Evolutionary conservation across 2,888 invertebrate species (phyloP).

Genomic region (Athalia rosae): DNA sequence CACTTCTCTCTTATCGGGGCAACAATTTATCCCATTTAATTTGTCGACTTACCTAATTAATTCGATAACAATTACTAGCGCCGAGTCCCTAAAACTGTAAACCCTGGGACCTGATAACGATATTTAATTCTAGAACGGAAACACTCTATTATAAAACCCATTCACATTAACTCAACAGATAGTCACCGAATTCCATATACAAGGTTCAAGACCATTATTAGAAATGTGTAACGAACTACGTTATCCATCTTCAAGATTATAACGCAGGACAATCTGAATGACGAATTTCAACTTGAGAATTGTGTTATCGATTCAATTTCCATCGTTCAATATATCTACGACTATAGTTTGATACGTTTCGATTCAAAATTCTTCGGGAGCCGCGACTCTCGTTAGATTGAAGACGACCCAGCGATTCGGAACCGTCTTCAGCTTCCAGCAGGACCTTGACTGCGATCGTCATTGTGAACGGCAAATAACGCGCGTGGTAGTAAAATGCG

Average conservation of each 20-base stretch:
- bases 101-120: conserved; percentile 18
- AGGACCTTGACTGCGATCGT: conserved; percentile 46
- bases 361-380: not conserved
- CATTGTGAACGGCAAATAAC: conserved; percentile 46
- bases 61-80: conserved; percentile 43
- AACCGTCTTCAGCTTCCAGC: conserved; percentile 34
- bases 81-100: conserved; percentile 1
- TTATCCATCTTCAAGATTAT: conserved; percentile 30
- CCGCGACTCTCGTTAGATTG: conserved; percentile 31
- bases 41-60: conserved; percentile 47
- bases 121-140: conserved; percentile 39
- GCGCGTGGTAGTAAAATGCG: conserved; percentile 32
- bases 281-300: not conserved
- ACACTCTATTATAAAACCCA: conserved; percentile 33
- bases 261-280: conserved; percentile 4
- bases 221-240: conserved; percentile 30
- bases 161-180: conserved; percentile 35
- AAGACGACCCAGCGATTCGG: not conserved
- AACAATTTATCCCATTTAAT: conserved; percentile 48
- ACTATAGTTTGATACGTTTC: too few species aligned
- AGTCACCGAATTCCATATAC: conserved; percentile 17
- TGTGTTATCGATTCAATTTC: conserved; percentile 7
- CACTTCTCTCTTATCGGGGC: conserved; percentile 43
- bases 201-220: conserved; percentile 24
- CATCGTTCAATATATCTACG: too few species aligned